Base-by-base conservation (phyloP, 2,797 vertebrate species). In the Bradypodion ventrale region DNA sequence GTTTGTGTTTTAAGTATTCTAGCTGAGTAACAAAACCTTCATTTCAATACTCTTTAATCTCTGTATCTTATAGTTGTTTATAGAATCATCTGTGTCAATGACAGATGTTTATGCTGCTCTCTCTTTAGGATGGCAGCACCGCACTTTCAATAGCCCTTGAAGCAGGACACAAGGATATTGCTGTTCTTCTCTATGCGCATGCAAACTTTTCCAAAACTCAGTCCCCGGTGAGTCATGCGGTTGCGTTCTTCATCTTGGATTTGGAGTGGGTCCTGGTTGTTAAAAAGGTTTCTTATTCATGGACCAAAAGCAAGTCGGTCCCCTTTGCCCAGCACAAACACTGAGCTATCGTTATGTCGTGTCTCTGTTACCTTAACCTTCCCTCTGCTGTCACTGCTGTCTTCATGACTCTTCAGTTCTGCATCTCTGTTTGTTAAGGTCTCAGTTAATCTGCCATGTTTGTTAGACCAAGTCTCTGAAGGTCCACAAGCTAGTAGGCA, bases 151-250 rank as follows among this genome's bases (percentile, higher is more conserved):
- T 99, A 82, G 97, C 98, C 91, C 96, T 99, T 96, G 98, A 99
- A 91, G 98, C 98, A 0, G 98, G 98, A 93, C 98, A 99, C 94
- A 99, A 99, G 91, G 98, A 99, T 94, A 99, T 99, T 56, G 98
- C 98, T 0, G 96, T 99, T 93, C 93, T 99, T 89, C 97, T 99
- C 35, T 99, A 99, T 0, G 98, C 98, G 25, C 98, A 99, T 0
- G 97, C 98, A 85, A 99, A 99, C 97, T 99, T 99, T 85, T 98
- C 98, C 87, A 99, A 99, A 97, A 96, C 97, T 40, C 97, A 96
- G 89, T 99, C 98, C 65, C 98, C 98, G 83, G 98, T 99, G 90
- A 89, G 97, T 97, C 56, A 75, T 6, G 21, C 25, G 72, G 0
- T 35, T 4, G 21, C 56, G 7, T 88, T 46, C 40, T 73, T 23